These are phyloP conservation scores for Phyllotreta striolata DNA, from an alignment of 2,888 invertebrate species.

Conservation along the genomic window DNA sequence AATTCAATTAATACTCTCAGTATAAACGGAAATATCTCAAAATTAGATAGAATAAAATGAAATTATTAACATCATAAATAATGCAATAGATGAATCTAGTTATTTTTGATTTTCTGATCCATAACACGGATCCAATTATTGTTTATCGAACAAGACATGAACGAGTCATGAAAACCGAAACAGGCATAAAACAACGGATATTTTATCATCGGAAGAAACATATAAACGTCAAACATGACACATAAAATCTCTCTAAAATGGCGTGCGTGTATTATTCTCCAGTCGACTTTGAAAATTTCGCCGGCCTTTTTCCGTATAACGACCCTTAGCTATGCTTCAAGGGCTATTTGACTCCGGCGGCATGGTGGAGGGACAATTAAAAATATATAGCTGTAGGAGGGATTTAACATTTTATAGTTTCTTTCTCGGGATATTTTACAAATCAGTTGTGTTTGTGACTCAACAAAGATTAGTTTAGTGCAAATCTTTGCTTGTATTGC, in stretches of 20 bases:
- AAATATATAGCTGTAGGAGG: conserved; percentile 59
- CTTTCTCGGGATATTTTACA: conserved; percentile 55
- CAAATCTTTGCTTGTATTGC: conserved; percentile 30
- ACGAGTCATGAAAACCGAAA: conserved; percentile 33
- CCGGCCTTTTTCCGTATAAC: conserved; percentile 40
- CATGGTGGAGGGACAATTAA: conserved; percentile 58
- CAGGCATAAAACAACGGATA: conserved; percentile 42
- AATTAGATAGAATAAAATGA: no score
- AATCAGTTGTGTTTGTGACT: conserved; percentile 57
- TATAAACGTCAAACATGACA: conserved; percentile 47
- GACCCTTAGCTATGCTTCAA: conserved; percentile 50
- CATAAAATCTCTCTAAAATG: conserved; percentile 48
- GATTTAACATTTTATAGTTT: conserved; percentile 58
- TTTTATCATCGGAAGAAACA: conserved; percentile 48
- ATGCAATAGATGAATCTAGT: no score
- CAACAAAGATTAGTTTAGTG: conserved; percentile 44
- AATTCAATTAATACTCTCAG: no score
- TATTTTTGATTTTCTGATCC: no score
- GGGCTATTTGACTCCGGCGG: conserved; percentile 51
- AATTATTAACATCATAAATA: no score
- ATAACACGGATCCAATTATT: no score
- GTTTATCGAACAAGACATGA: conserved; percentile 7
- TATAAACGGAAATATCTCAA: no score
- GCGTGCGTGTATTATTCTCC: conserved; percentile 41
- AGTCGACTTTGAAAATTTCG: conserved; percentile 48